Evolutionary conservation across 2,797 vertebrate species (phyloP).

Genomic region (Esox lucius): DNA sequence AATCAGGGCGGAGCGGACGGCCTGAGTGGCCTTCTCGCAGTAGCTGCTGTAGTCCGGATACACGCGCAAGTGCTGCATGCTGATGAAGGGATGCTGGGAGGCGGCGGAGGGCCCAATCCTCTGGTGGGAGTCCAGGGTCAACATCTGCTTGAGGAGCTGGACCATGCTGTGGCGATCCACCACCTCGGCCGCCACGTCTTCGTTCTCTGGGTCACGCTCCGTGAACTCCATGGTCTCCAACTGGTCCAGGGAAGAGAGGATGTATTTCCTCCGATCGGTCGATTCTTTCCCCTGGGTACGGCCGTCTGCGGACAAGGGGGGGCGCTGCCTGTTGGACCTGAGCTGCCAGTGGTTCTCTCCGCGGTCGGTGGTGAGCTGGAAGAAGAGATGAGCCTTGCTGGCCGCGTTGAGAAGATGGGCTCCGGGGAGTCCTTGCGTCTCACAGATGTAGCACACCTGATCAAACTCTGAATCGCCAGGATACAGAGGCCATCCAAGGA

Average conservation of each 20-base stretch:
- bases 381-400: constrained; percentile 68
- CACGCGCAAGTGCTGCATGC: constrained; percentile 60
- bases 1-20: constrained; percentile 36
- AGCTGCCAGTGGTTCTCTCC: constrained; percentile 64
- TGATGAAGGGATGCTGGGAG: constrained; percentile 72
- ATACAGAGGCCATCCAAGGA: constrained; percentile 76
- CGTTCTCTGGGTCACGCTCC: not conserved
- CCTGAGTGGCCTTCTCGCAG: constrained; percentile 56
- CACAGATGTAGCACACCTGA: constrained; percentile 76
- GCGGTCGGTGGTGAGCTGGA: constrained; percentile 42
- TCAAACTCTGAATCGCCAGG: constrained; percentile 68
- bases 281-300: constrained; percentile 36
- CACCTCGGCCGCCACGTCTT: constrained; percentile 49
- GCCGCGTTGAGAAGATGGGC: constrained; percentile 59
- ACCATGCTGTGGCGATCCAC: constrained; percentile 73
- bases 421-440: constrained; percentile 71
- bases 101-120: constrained; percentile 67
- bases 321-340: constrained; percentile 43
- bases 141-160: constrained; percentile 74
- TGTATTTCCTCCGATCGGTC: constrained; percentile 60
- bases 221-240: constrained; percentile 48
- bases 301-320: constrained; percentile 39
- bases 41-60: constrained; percentile 57
- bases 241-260: constrained; percentile 73
- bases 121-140: constrained; percentile 67